Conservation (phyloP, 2,113 vertebrate species). For the Chloebia gouldiae region DNA sequence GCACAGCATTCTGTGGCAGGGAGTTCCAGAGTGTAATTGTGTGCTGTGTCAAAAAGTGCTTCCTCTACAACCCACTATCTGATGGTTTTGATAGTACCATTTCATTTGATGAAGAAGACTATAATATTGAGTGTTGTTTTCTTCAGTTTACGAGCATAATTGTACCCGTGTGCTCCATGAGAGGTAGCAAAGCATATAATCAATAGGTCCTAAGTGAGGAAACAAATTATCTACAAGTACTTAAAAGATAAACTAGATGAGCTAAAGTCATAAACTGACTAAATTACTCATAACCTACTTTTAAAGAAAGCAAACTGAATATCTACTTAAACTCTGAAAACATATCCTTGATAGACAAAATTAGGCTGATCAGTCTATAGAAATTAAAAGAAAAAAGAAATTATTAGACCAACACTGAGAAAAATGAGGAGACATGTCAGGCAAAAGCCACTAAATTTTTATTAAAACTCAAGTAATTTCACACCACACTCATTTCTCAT, state of each 20-base stretch:
- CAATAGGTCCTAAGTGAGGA: neutral
- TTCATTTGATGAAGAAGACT: neutral
- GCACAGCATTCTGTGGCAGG: conserved; percentile 2
- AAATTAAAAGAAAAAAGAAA: neutral
- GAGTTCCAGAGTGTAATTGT: conserved; percentile 9
- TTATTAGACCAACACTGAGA: neutral
- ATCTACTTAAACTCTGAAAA: neutral
- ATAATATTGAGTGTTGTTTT: neutral
- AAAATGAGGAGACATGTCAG: neutral
- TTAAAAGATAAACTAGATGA: neutral
- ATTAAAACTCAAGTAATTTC: neutral
- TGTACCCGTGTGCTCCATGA: neutral
- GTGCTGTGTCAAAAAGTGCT: conserved; percentile 3
- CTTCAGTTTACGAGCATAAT: conserved; percentile 7
- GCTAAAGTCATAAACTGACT: neutral
- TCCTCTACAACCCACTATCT: conserved; percentile 23
- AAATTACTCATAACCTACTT: neutral
- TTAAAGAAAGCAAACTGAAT: neutral
- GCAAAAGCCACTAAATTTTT: neutral
- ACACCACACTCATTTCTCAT: neutral
- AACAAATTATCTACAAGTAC: neutral
- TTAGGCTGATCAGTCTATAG: neutral
- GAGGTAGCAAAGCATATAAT: neutral
- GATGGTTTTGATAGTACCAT: conserved; percentile 11
- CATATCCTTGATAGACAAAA: neutral